Base-by-base conservation (phyloP, 2,797 vertebrate genomes). In the Sebastes itinus region DNA sequence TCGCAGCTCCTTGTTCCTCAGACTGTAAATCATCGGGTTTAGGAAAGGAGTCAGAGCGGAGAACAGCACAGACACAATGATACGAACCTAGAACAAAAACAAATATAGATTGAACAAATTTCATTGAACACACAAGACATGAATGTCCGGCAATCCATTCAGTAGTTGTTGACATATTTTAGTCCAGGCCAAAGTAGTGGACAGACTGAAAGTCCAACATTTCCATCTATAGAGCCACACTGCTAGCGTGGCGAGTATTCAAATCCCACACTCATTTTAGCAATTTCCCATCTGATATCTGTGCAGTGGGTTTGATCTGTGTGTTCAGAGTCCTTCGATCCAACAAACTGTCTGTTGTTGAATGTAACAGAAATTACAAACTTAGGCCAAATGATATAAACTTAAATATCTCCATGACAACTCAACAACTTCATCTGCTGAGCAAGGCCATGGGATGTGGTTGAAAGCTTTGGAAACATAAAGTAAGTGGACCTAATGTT, bases 11-110 rank as follows among this genome's bases (percentile, higher is more conserved):
- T 87, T 90, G 77, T 92, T 94, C 77, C 91, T 92, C 73, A 93
- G 75, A 72, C 91, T 93, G 89, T 93, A 94, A 84, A 94, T 93
- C 49, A 94, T 77, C 1, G 93, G 93, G 70, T 94, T 93, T 9
- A 88, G 71, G 28, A 88, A 82, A 5, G 89, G 84, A 23, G 83
- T 85, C 54, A 88, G 77, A 18, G 82, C 87, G 0, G 87, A 66
- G 63, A 75, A 88, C 49, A 86, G 32, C 67, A 88, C 82, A 6
- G 83, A 64, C 7, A 87, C 77, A 9, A 84, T 56, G 61, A 86
- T 69, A 9, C 85, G 84, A 7, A 65, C 83, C 86, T 86, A 4
- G 46, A 66, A 49, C 28, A 49, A 23, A 28, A 60, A 2, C 8
- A 23, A 9, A 23, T n/a, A 52, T 20, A 52, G 46, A 52, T 20